Percentiles rank a stretch among this genome's conserved stretches.
Conservation (phyloP, 2,113 vertebrate species). For the Percina caprodes region DNA sequence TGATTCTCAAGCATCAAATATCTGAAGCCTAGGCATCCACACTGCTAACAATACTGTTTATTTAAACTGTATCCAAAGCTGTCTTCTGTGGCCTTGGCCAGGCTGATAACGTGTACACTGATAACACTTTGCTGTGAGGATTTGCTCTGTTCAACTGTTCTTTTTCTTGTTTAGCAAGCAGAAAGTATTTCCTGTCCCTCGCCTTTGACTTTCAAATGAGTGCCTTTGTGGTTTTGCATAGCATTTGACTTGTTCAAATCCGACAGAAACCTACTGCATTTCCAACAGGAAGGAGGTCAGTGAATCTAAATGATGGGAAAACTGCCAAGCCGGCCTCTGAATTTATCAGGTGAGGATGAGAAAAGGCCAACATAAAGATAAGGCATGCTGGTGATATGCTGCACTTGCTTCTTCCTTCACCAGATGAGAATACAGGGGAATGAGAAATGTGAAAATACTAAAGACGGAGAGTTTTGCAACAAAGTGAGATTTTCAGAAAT, state of each 20-base stretch:
- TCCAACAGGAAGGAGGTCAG: slow-evolving; percentile 3
- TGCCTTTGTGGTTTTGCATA: slow-evolving; percentile 10
- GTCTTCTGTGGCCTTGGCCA: slow-evolving; percentile 32
- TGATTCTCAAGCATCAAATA: background rate
- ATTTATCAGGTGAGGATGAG: slow-evolving; percentile 47
- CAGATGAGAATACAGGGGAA: background rate
- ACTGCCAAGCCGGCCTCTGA: slow-evolving; percentile 3
- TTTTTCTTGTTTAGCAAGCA: slow-evolving; percentile 14
- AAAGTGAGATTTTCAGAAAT: background rate
- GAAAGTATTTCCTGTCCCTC: background rate
- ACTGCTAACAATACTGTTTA: background rate
- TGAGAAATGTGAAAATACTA: background rate
- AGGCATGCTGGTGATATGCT: slow-evolving; percentile 1
- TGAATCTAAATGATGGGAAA: slow-evolving; percentile 14
- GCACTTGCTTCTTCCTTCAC: background rate
- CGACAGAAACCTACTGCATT: slow-evolving; percentile 9
- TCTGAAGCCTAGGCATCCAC: slow-evolving; percentile 2
- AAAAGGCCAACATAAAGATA: slow-evolving; percentile 14
- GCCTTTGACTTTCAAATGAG: slow-evolving; percentile 61
- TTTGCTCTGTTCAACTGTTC: background rate
- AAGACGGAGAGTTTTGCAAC: background rate
- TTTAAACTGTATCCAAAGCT: slow-evolving; percentile 30
- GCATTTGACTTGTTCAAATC: slow-evolving; percentile 15
- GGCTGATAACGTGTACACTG: slow-evolving; percentile 4
- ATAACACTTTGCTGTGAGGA: slow-evolving; percentile 4